phyloP scores from a whole-genome alignment of 2,888 invertebrate species.

The Pollenia amentaria region DNA sequence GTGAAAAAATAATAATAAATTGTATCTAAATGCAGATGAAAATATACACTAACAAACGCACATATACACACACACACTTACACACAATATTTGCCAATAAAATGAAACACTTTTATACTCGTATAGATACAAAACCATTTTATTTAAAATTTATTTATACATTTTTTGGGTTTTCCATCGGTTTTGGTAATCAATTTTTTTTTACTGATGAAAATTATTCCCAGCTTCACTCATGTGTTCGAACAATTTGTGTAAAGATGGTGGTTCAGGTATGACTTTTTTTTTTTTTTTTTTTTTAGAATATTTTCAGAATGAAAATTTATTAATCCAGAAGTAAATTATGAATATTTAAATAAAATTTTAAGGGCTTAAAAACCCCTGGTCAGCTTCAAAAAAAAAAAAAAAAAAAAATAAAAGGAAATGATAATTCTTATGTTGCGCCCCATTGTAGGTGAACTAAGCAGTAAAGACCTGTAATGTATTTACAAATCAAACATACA shows the following conservation, averaged over 20 bases:
- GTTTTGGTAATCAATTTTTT: constrained; percentile 11
- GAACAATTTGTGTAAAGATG: constrained; percentile 17
- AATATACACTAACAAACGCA: background rate
- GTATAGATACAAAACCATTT: constrained; percentile 33
- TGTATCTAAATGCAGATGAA: constrained; percentile 52
- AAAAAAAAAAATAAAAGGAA: too few relatives aligned
- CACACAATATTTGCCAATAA: constrained; percentile 50
- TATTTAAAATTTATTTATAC: constrained; percentile 55
- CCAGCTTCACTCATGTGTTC: constrained; percentile 48
- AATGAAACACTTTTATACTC: constrained; percentile 45
- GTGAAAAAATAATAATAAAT: constrained; percentile 58
- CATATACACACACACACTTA: background rate
- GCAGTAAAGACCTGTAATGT: too few relatives aligned
- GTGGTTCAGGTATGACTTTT: background rate
- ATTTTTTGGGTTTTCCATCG: constrained; percentile 32
- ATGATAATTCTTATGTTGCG: too few relatives aligned
- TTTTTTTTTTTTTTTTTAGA: constrained; percentile 30
- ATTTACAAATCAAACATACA: too few relatives aligned
- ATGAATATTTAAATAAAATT: constrained; percentile 3
- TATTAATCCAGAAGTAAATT: background rate
- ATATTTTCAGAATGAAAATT: background rate
- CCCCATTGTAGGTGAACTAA: too few relatives aligned
- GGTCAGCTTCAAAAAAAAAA: too few relatives aligned
- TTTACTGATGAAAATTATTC: constrained; percentile 33
- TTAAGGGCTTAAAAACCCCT: too few relatives aligned